Conservation (phyloP, 2,797 vertebrate species). For the Pristis pectinata region DNA sequence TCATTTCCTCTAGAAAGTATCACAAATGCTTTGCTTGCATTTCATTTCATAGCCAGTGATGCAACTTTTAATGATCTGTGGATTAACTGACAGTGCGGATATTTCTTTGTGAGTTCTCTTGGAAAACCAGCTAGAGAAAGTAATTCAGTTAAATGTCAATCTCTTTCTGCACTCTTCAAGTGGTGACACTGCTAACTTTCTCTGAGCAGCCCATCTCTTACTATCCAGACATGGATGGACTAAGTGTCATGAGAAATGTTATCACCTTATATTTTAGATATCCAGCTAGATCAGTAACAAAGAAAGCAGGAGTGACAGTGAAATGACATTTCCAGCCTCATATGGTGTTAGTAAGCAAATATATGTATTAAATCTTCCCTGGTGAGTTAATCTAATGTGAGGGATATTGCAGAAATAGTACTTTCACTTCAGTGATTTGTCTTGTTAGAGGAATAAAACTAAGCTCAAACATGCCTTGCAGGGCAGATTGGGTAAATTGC, state of each 20-base stretch:
- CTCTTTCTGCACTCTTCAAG: background rate
- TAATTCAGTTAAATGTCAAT: background rate
- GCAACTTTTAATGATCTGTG: background rate
- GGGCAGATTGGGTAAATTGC: background rate
- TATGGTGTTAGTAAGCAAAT: background rate
- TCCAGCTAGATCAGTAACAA: background rate
- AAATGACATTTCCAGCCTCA: background rate
- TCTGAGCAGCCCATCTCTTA: background rate
- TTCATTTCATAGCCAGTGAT: background rate
- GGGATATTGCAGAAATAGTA: background rate
- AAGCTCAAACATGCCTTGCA: background rate
- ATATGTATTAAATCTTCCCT: background rate
- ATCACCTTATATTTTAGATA: background rate
- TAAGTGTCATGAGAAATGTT: background rate
- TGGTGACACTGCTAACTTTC: background rate
- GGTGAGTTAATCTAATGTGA: background rate
- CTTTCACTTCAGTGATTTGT: constrained; percentile 13
- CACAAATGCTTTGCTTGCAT: background rate
- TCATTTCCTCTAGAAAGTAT: background rate
- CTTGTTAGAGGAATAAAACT: background rate
- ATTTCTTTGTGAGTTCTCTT: constrained; percentile 1
- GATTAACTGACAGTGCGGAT: constrained; percentile 19
- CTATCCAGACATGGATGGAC: background rate
- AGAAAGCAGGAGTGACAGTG: background rate
- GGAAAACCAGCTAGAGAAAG: background rate